Base-by-base conservation (phyloP, 2,113 vertebrate species). In the Archocentrus centrarchus region DNA sequence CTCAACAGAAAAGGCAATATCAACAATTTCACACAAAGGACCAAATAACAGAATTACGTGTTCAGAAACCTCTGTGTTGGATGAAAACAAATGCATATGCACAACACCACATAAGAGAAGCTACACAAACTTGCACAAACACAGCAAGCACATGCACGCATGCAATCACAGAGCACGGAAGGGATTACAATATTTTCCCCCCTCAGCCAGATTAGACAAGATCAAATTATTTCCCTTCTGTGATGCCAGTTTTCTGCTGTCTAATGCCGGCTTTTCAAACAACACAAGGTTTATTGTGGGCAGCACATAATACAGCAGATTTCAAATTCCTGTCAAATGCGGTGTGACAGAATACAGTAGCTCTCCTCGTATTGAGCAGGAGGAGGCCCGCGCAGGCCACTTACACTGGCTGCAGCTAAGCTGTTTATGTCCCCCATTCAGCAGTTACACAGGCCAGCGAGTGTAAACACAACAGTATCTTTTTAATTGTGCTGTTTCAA, bases 401-500 rank as follows among this genome's bases (percentile, higher is more conserved):
- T 94, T 93, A 92, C 93, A 93, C 91, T 93, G 86, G 91, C 93
- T 94, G 92, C 91, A 83, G 94, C 90, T 96, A 95, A 96, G 95
- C 95, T 92, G 94, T 96, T 96, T 96, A 94, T 96, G 93, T 95
- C 93, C 89, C 90, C 91, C 94, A 95, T 95, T 95, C 95, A 95
- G 92, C 92, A 89, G 95, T 94, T 95, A 95, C 95, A 95, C 92
- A 92, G 93, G 93, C 95, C 93, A 85, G 95, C 90, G 63, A 95
- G 93, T 96, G 95, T 95, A 94, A 96, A 96, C 95, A 96, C 92
- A 95, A 91, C 94, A 91, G 92, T 91, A 93, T 95, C 94, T 94
- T 95, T 96, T 95, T 95, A 96, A 95, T 96, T 94, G 94, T 93
- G 94, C 94, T 94, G 94, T 94, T 94, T 95, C 86, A 70, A 94